Evolutionary conservation across 2,113 vertebrate species (phyloP).

Genomic region (Prionailurus viverrinus): DNA sequence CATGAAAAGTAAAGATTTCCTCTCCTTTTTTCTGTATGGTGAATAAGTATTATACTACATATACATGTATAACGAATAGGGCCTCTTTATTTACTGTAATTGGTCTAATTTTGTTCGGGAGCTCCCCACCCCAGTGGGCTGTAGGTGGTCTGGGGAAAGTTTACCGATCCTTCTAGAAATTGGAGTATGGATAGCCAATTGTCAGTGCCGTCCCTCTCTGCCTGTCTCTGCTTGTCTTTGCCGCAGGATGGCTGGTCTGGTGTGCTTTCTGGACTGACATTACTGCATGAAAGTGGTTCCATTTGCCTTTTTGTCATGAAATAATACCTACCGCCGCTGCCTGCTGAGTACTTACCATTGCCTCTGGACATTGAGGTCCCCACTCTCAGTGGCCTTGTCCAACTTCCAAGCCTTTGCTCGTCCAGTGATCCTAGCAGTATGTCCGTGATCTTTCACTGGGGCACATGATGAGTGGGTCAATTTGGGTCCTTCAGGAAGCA

Average conservation of each 20-base stretch:
- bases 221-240: neutral
- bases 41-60: neutral
- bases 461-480: neutral
- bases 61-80: neutral
- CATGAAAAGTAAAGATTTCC: constrained; percentile 23
- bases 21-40: neutral
- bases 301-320: constrained; percentile 15
- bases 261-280: neutral
- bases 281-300: neutral
- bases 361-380: neutral
- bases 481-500: neutral
- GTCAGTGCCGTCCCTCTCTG: neutral
- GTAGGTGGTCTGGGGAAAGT: neutral
- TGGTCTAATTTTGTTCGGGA: neutral
- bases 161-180: neutral
- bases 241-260: neutral
- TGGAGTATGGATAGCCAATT: neutral
- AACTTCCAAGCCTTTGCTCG: neutral
- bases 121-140: neutral
- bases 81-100: neutral
- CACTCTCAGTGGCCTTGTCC: neutral
- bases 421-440: neutral
- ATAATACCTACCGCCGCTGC: neutral
- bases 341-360: neutral
- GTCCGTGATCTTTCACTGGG: neutral